Evolutionary conservation across 2,797 vertebrate species (phyloP).

Genomic region (Sebastes minor): DNA sequence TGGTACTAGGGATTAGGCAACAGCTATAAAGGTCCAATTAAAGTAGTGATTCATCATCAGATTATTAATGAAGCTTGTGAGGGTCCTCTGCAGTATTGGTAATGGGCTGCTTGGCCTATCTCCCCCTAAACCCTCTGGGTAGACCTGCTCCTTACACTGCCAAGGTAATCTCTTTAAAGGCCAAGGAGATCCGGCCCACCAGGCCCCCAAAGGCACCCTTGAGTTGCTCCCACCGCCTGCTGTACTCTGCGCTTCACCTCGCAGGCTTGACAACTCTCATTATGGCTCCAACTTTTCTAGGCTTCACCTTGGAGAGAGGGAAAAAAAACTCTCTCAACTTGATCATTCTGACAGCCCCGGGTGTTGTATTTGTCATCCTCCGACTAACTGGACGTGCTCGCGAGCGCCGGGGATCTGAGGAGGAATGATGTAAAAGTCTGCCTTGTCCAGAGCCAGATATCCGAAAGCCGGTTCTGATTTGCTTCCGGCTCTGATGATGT

Average conservation of each 20-base stretch:
- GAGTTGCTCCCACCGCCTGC: constrained; percentile 52
- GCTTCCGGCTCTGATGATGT: constrained; percentile 36
- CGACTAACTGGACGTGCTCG: constrained; percentile 72
- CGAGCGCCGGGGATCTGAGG: constrained; percentile 39
- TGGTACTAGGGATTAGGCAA: constrained; percentile 76
- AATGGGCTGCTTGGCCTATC: constrained; percentile 85
- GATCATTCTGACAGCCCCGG: constrained; percentile 71
- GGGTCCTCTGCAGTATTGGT: constrained; percentile 81
- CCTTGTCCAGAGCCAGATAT: constrained; percentile 34
- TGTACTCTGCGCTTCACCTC: constrained; percentile 54
- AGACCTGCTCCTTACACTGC: constrained; percentile 79
- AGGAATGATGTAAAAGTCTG: constrained; percentile 56
- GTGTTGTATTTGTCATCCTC: constrained; percentile 77
- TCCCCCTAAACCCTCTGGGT: constrained; percentile 74
- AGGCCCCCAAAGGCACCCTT: constrained; percentile 69
- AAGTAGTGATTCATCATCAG: constrained; percentile 86
- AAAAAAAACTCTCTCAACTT: constrained; percentile 60
- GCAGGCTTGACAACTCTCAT: constrained; percentile 80
- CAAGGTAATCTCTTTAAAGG: constrained; percentile 88
- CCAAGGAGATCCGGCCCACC: constrained; percentile 76
- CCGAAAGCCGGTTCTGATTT: constrained; percentile 38
- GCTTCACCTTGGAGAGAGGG: constrained; percentile 56
- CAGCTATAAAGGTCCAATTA: constrained; percentile 90
- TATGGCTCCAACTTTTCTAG: constrained; percentile 74
- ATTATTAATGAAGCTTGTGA: constrained; percentile 88